Evolutionary conservation across 1,140 invertebrate genomes (phyloP).

Genomic region (Habropoda laboriosa): DNA sequence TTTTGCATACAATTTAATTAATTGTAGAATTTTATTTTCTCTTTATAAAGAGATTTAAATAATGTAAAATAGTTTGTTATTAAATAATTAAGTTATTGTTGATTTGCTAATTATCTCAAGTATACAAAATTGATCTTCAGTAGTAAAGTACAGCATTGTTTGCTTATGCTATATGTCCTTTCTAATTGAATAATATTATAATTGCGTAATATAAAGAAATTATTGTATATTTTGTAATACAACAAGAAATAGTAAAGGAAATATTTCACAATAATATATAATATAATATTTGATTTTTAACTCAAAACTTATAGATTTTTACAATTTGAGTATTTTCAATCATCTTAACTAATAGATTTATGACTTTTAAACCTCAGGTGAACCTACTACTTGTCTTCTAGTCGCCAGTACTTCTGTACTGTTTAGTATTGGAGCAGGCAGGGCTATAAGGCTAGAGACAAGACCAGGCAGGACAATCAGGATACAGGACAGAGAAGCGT

Average conservation of each 20-base stretch:
- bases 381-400: conserved; percentile 82
- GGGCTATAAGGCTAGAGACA: conserved; percentile 77
- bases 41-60: not conserved
- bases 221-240: not conserved
- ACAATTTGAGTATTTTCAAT: conserved; percentile 63
- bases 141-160: not conserved
- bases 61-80: not conserved
- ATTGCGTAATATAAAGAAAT: conserved; percentile 1
- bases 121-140: not conserved
- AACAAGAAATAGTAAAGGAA: not conserved
- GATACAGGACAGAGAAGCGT: conserved; percentile 78
- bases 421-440: conserved; percentile 81
- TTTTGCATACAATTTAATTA: not conserved
- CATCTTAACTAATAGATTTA: conserved; percentile 80
- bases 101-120: not conserved
- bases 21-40: not conserved
- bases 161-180: not conserved
- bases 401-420: conserved; percentile 80
- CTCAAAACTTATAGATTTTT: conserved; percentile 51
- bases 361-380: conserved; percentile 82
- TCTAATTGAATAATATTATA: not conserved
- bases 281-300: conserved; percentile 19
- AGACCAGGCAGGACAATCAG: conserved; percentile 76
- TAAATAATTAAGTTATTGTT: not conserved
- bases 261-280: not conserved